Conservation (phyloP, 2,113 vertebrate genomes). For the Merops nubicus region DNA sequence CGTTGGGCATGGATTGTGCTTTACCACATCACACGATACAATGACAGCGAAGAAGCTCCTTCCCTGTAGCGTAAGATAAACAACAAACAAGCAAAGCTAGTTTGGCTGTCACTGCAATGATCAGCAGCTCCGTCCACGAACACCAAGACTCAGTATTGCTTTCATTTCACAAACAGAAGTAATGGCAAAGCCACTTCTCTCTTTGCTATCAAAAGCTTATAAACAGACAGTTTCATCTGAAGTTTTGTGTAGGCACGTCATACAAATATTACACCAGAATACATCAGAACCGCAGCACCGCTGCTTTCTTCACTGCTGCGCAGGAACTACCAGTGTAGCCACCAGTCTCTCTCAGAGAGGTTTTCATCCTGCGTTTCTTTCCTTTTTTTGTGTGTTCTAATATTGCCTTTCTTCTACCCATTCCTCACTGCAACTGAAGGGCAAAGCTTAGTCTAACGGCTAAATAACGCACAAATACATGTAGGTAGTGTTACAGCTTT, state of each 20-base stretch:
- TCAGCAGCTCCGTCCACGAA: conserved; percentile 54
- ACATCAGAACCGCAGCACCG: background rate
- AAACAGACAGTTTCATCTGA: conserved; percentile 37
- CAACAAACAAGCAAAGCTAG: conserved; percentile 42
- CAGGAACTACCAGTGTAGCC: background rate
- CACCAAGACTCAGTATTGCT: conserved; percentile 13
- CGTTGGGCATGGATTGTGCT: conserved; percentile 68
- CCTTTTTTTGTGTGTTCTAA: background rate
- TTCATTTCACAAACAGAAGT: conserved; percentile 56
- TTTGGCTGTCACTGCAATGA: conserved; percentile 48
- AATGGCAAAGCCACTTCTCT: conserved; percentile 57
- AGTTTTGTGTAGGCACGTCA: conserved; percentile 36
- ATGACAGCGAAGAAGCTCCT: conserved; percentile 71
- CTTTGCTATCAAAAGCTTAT: conserved; percentile 52
- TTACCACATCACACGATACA: conserved; percentile 62
- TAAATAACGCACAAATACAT: background rate
- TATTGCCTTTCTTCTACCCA: conserved; percentile 13
- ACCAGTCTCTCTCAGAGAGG: conserved; percentile 15
- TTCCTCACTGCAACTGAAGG: background rate
- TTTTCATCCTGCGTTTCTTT: conserved; percentile 6
- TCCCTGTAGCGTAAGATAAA: conserved; percentile 61
- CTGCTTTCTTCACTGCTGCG: conserved; percentile 23
- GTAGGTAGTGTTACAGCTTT: background rate
- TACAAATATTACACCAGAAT: conserved; percentile 50
- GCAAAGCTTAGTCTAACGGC: conserved; percentile 51